These are phyloP conservation scores for Sinocyclocheilus anophthalmus DNA, from an alignment of 2,113 vertebrate species.

Conservation along the genomic window DNA sequence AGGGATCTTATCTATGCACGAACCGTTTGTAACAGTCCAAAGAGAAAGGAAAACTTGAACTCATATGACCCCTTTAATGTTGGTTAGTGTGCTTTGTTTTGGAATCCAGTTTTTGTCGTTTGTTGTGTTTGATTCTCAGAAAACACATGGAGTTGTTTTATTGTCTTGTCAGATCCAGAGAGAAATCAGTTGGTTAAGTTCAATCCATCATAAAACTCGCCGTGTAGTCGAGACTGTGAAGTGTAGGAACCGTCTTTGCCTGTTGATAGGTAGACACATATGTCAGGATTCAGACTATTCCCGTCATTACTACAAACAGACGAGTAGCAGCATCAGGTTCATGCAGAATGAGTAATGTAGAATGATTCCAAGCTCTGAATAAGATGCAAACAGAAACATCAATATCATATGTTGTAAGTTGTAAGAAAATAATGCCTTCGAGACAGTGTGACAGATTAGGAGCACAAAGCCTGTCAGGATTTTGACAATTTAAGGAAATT, in stretches of 20 bases:
- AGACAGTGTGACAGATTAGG: background rate
- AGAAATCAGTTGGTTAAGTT: conserved; percentile 49
- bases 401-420: conserved; percentile 5
- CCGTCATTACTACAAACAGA: conserved; percentile 11
- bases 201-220: conserved; percentile 26
- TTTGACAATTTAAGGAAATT: background rate
- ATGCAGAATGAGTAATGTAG: background rate
- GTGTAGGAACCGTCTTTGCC: conserved; percentile 2
- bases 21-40: no score
- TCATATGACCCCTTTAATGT: background rate
- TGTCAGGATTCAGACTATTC: conserved; percentile 31
- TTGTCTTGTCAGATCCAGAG: conserved; percentile 38
- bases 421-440: background rate
- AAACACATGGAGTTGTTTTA: conserved; percentile 36
- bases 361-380: conserved; percentile 30
- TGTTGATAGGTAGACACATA: conserved; percentile 31
- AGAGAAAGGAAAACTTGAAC: no score
- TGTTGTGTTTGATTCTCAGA: conserved; percentile 33
- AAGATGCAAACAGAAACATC: conserved; percentile 28
- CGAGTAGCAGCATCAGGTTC: background rate
- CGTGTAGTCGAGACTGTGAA: conserved; percentile 26
- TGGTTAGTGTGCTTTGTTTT: background rate
- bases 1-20: no score
- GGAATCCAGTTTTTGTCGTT: conserved; percentile 8
- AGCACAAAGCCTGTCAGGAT: background rate